phyloP scores from a whole-genome alignment of 2,888 invertebrate genomes.

The Gryllus longicercus region DNA sequence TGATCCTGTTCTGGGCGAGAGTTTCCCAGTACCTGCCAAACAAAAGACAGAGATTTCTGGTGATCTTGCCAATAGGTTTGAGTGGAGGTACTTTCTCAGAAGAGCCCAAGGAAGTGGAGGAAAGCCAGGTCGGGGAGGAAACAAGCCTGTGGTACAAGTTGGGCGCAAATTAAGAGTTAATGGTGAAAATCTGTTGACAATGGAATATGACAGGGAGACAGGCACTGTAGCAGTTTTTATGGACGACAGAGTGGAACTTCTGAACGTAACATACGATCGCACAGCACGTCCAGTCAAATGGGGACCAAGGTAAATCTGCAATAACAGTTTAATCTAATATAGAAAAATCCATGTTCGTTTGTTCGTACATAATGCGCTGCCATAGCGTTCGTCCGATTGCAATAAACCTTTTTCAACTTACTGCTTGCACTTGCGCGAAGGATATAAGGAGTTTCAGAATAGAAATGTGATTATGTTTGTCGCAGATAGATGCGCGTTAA shows the following conservation, averaged over 20 bases:
- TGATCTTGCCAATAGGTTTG: slow-evolving; percentile 86
- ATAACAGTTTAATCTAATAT: too few relatives aligned
- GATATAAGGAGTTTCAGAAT: too few relatives aligned
- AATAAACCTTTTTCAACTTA: too few relatives aligned
- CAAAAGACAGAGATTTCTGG: slow-evolving; percentile 86
- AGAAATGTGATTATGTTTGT: too few relatives aligned
- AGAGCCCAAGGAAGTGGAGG: slow-evolving; percentile 62
- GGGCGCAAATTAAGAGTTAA: slow-evolving; percentile 84
- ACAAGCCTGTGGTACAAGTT: slow-evolving; percentile 74
- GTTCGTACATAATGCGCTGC: too few relatives aligned
- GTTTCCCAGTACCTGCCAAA: slow-evolving; percentile 87
- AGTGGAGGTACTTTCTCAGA: slow-evolving; percentile 91
- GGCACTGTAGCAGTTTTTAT: slow-evolving; percentile 83
- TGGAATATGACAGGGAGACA: slow-evolving; percentile 86
- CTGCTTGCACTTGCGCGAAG: too few relatives aligned
- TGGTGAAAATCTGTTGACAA: slow-evolving; percentile 83
- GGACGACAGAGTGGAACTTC: slow-evolving; percentile 78
- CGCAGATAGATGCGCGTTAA: too few relatives aligned
- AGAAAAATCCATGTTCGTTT: too few relatives aligned
- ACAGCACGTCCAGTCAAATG: slow-evolving; percentile 81
- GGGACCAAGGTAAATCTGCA: slow-evolving; percentile 58
- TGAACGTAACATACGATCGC: slow-evolving; percentile 83
- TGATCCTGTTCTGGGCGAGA: slow-evolving; percentile 82
- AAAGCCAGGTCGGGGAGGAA: slow-evolving; percentile 52
- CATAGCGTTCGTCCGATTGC: too few relatives aligned